A percentile compares a stretch with the other conserved stretches of the same genome.
Conservation (phyloP, 2,113 vertebrate species). For the Cynoglossus semilaevis region DNA sequence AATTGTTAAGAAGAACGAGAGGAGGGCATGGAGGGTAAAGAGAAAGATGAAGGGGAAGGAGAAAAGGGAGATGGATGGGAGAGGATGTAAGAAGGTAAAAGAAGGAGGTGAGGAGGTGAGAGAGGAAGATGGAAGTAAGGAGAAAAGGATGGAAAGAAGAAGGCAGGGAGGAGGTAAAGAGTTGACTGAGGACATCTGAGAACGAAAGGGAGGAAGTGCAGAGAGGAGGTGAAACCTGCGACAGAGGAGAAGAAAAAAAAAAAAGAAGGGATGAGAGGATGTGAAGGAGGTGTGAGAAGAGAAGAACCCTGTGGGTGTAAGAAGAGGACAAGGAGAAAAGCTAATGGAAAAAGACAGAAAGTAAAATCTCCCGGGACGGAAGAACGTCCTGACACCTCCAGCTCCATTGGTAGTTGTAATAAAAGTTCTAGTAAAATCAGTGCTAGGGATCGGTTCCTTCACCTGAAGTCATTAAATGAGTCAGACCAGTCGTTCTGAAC, state of each 20-base stretch:
- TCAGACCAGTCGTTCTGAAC: conserved; percentile 44
- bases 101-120: background rate
- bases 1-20: conserved; percentile 3
- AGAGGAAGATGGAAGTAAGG: background rate
- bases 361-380: background rate
- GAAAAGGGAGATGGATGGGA: background rate
- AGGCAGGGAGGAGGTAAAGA: background rate
- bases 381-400: background rate
- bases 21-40: background rate
- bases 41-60: background rate
- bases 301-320: background rate
- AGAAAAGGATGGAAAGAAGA: background rate
- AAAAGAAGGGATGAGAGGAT: background rate
- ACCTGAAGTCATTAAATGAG: conserved; percentile 34
- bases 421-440: conserved; percentile 36
- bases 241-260: conserved; percentile 2
- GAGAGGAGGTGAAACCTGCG: conserved; percentile 17
- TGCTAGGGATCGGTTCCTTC: conserved; percentile 43
- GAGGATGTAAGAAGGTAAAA: no score
- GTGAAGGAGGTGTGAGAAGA: background rate
- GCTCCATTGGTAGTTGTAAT: conserved; percentile 21
- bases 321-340: background rate
- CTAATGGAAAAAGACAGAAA: conserved; percentile 15
- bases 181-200: background rate
- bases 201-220: background rate